Evolutionary conservation across 2,888 invertebrate genomes (phyloP).

Genomic region (Drosophila setosimentum): DNA sequence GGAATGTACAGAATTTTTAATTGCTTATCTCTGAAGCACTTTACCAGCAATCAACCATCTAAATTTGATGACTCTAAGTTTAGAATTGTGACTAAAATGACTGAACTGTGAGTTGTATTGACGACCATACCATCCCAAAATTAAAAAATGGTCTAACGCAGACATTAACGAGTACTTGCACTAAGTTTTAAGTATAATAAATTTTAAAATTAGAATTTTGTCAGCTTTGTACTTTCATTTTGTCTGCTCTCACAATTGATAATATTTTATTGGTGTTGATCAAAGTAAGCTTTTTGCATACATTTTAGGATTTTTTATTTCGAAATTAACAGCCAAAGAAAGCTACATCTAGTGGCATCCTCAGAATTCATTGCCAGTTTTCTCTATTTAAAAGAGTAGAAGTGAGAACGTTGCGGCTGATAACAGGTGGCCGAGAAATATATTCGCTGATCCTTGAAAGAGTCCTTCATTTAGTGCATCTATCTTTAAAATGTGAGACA

Average conservation of each 20-base stretch:
- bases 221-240: not conserved
- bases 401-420: not conserved
- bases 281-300: not conserved
- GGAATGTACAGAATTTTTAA: no score
- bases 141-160: not conserved
- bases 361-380: not conserved
- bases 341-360: constrained; percentile 17
- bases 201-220: not conserved
- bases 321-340: constrained; percentile 23
- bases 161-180: not conserved
- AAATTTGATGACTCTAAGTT: not conserved
- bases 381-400: no score
- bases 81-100: not conserved
- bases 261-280: not conserved
- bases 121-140: not conserved
- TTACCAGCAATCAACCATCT: not conserved
- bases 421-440: not conserved
- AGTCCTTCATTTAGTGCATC: not conserved
- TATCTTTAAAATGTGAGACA: not conserved
- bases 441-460: not conserved
- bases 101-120: not conserved
- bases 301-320: constrained; percentile 4
- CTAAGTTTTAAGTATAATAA: not conserved
- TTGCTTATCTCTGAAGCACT: not conserved
- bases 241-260: not conserved